Base-by-base conservation (phyloP, 2,113 vertebrate species). In the Pavo muticus region DNA sequence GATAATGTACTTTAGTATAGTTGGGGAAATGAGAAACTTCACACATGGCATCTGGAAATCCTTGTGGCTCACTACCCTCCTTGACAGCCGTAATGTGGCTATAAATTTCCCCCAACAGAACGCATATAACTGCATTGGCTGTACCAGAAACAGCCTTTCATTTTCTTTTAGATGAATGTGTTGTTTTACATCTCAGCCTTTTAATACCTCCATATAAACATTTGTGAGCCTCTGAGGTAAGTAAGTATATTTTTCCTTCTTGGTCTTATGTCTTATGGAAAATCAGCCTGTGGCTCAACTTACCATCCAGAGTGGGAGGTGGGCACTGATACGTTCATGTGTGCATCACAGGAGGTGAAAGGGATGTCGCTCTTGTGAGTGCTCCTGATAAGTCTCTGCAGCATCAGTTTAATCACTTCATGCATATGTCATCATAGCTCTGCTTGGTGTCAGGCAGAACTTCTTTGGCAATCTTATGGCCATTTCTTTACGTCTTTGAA, bases 1-100 rank as follows among this genome's bases (percentile, higher is more conserved):
- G 93, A 97, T 97, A 96, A 90, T 96, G 87, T 96, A 97, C 91
- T 95, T 90, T 71, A 91, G 88, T 94, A 80, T 83, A 65, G 67
- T 54, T 91, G 68, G 78, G 88, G 95, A 96, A 96, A 97, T 95
- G 96, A 96, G 91, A 97, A 97, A 94, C 94, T 95, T 97, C 94
- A 93, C 92, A 95, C 84, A 48, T 87, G 92, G 91, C 94, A 95
- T 96, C 94, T 97, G 96, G 96, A 97, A 97, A 88, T 96, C 88
- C 91, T 91, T 97, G 93, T 95, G 88, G 68, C 92, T 97, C 90
- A 94, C 86, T 95, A 61, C 76, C 65, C 37, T 92, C 75, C 84
- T 91, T 96, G 91, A 96, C 95, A 94, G 91, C 80, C 92, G 88
- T 96, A 97, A 95, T 14, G 30, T 78, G 71, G 52, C 95, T 95